A percentile compares a stretch with the other conserved stretches of the same genome.
Conservation (phyloP, 2,797 vertebrate species). For the Syndactyla subalaris region DNA sequence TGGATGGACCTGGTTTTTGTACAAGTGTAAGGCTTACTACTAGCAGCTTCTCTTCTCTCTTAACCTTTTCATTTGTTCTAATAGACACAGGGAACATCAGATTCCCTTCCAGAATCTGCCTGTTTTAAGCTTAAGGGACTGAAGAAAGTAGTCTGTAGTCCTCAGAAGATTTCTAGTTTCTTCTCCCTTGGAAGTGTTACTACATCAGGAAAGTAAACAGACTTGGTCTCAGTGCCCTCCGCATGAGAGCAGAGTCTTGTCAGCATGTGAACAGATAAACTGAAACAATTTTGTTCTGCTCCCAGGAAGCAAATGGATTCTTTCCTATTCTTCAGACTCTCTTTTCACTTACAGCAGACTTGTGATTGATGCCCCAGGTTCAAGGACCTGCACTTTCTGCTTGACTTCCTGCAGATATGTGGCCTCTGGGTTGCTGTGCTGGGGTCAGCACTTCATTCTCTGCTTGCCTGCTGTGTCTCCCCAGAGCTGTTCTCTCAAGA, state of each 20-base stretch:
- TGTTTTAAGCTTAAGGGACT: background rate
- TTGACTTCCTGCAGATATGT: background rate
- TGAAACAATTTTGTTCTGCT: background rate
- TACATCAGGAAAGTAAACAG: background rate
- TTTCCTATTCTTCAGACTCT: background rate
- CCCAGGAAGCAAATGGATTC: background rate
- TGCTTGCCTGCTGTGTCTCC: background rate
- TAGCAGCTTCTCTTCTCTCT: background rate
- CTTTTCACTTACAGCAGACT: background rate
- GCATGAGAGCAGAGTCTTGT: background rate
- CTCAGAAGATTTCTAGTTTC: background rate
- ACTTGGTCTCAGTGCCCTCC: background rate
- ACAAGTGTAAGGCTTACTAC: background rate
- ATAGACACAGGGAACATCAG: background rate
- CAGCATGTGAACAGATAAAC: background rate
- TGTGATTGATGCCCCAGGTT: background rate
- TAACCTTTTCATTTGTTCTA: background rate
- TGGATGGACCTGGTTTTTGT: background rate
- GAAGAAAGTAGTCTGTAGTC: background rate
- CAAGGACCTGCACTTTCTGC: background rate
- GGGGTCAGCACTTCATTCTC: background rate
- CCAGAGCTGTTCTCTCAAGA: background rate
- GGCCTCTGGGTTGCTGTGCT: background rate
- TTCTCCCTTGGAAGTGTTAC: background rate
- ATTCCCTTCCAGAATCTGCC: background rate